These are phyloP conservation scores for Aphis craccivora DNA, from an alignment of 1,140 invertebrate genomes.

Conservation along the genomic window DNA sequence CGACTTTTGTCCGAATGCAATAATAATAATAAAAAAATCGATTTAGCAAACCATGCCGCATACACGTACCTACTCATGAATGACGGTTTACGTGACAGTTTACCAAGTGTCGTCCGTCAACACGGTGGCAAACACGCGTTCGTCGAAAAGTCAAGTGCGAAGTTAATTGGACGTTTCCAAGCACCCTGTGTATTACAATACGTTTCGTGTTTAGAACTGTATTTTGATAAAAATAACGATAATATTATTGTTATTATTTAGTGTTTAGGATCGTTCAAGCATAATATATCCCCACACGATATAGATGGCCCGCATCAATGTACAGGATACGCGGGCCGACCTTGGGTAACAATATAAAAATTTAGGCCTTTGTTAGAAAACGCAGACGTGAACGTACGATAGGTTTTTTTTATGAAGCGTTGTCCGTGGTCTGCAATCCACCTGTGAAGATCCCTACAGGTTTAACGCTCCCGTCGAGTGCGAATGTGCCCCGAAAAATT, in stretches of 20 bases:
- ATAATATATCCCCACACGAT: not conserved
- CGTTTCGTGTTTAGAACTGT: not conserved
- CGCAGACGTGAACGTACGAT: not conserved
- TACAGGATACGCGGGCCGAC: not conserved
- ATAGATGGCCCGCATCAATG: not conserved
- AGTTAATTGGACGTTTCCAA: not conserved
- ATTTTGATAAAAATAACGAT: not conserved
- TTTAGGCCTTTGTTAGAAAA: not conserved
- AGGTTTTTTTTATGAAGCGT: not conserved
- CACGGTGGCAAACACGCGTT: not conserved
- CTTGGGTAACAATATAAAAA: not conserved
- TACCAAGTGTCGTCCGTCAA: not conserved
- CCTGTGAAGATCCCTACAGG: not conserved
- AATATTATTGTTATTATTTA: slow-evolving; percentile 1
- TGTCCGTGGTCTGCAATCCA: not conserved
- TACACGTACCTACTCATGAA: not conserved
- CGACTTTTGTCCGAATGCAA: not conserved
- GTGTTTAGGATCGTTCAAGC: not conserved
- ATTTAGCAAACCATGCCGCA: not conserved
- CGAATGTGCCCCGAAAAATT: not conserved
- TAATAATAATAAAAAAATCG: not conserved
- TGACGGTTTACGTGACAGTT: not conserved
- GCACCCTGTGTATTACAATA: not conserved
- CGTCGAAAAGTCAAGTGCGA: not conserved
- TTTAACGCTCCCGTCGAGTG: not conserved